These are phyloP conservation scores for Conistra vaccinii DNA, from an alignment of 2,888 invertebrate genomes.

Conservation along the genomic window DNA sequence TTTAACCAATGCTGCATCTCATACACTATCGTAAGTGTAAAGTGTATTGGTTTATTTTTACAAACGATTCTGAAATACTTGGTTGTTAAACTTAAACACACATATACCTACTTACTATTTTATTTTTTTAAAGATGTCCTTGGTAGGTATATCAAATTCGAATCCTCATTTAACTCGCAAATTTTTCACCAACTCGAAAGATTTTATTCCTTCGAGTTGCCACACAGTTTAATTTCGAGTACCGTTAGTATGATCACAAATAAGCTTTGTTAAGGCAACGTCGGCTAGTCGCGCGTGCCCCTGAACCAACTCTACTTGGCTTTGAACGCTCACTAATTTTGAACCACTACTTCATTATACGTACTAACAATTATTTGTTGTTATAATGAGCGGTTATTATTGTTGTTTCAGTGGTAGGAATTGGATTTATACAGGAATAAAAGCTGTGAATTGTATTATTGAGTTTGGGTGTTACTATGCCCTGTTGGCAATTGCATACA, in stretches of 20 bases:
- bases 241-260: slow-evolving; percentile 71
- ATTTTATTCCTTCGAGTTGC: slow-evolving; percentile 12
- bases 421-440: background rate
- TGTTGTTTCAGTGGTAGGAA: slow-evolving; percentile 10
- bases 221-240: slow-evolving; percentile 56
- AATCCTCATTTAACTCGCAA: no score
- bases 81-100: no score
- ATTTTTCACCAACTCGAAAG: slow-evolving; percentile 2
- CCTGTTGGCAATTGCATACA: background rate
- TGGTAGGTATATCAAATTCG: no score
- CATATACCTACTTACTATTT: no score
- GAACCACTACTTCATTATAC: slow-evolving; percentile 53
- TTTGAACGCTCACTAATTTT: slow-evolving; percentile 73
- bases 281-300: slow-evolving; percentile 59
- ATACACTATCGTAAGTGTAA: no score
- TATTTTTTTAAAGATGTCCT: no score
- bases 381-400: slow-evolving; percentile 49
- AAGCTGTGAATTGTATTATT: background rate
- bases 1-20: no score
- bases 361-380: slow-evolving; percentile 63
- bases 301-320: slow-evolving; percentile 59
- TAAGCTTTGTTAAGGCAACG: slow-evolving; percentile 80
- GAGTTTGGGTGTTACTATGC: no score
- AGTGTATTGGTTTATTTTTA: no score
- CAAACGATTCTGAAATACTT: no score